phyloP scores from a whole-genome alignment of 2,888 invertebrate species.

The Apoderus coryli region DNA sequence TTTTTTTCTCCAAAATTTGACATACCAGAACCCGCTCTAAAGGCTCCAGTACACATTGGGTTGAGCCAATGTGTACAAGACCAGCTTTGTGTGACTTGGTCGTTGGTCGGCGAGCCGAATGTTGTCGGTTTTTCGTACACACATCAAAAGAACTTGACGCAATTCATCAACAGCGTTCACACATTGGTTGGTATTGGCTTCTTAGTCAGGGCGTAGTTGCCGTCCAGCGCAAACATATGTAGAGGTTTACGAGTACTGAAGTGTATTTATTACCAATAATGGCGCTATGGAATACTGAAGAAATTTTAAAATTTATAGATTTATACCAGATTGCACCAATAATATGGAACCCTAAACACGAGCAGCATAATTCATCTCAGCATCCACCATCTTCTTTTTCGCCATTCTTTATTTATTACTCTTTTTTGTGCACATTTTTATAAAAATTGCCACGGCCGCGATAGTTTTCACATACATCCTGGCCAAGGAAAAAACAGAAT shows the following conservation, averaged over 20 bases:
- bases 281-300: constrained; percentile 4
- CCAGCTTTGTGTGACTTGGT: constrained; percentile 4
- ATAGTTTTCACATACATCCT: no score
- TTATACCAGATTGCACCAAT: not conserved
- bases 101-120: constrained; percentile 4
- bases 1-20: no score
- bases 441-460: constrained; percentile 1
- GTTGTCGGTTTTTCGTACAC: no score
- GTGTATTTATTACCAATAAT: no score
- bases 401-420: constrained; percentile 5
- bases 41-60: constrained; percentile 5
- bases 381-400: constrained; percentile 5
- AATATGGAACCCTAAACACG: no score
- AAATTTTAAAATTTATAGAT: constrained; percentile 4
- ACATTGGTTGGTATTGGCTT: constrained; percentile 1
- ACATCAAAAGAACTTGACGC: constrained; percentile 1
- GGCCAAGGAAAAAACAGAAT: no score
- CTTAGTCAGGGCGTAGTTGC: not conserved
- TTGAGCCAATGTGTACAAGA: constrained; percentile 4
- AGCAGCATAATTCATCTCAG: constrained; percentile 1
- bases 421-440: constrained; percentile 4
- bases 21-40: no score
- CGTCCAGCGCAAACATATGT: no score
- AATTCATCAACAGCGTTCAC: constrained; percentile 2
- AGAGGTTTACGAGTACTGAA: no score